Percentiles rank a stretch among this genome's conserved stretches.
phyloP scores from a whole-genome alignment of 2,113 vertebrate species.

The Ctenomys sociabilis region DNA sequence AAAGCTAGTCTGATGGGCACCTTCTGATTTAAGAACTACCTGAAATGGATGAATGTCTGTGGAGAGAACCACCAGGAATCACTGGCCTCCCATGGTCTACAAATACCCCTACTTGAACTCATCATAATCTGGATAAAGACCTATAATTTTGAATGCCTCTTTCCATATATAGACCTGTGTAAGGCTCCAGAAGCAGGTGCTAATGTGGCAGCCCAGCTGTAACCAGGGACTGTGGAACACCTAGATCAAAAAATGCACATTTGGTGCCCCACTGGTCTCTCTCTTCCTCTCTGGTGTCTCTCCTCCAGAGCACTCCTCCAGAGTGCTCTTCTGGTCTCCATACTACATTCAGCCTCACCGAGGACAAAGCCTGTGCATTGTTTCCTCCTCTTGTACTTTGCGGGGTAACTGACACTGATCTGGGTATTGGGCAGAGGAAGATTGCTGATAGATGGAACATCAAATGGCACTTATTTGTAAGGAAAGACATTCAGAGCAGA shows the following conservation, averaged over 20 bases:
- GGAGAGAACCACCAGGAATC: not conserved
- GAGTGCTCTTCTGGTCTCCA: not conserved
- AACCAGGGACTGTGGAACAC: too few species aligned
- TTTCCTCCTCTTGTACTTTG: not conserved
- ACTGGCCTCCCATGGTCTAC: not conserved
- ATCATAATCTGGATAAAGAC: not conserved
- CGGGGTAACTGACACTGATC: not conserved
- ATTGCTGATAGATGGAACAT: not conserved
- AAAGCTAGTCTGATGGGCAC: not conserved
- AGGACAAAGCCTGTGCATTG: not conserved
- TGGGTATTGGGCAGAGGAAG: not conserved
- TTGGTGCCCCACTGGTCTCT: not conserved
- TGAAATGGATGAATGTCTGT: not conserved
- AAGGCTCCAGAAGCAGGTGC: not conserved
- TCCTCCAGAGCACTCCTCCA: too few species aligned
- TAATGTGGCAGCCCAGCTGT: not conserved
- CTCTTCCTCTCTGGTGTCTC: not conserved
- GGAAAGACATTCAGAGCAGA: not conserved
- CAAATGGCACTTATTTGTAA: not conserved
- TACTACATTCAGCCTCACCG: not conserved
- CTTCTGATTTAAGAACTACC: not conserved
- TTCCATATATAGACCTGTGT: not conserved
- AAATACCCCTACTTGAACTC: not conserved
- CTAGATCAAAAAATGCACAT: not conserved
- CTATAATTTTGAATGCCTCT: not conserved